These are phyloP conservation scores for Bombus superbus DNA, from an alignment of 1,140 invertebrate species.

Conservation along the genomic window DNA sequence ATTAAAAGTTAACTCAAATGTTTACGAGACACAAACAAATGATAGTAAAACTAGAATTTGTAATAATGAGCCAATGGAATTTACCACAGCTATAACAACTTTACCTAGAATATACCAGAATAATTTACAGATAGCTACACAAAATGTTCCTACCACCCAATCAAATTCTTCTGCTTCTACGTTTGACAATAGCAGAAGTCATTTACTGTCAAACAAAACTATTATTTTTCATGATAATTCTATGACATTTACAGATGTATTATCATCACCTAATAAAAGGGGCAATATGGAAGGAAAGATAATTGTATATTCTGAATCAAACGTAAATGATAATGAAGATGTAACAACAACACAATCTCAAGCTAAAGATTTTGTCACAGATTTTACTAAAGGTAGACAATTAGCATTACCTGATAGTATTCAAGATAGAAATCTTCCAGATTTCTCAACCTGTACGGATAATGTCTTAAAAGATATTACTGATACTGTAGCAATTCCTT, in stretches of 20 bases:
- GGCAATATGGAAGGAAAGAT: neutral
- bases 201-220: conserved; percentile 4
- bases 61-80: conserved; percentile 50
- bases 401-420: neutral
- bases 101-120: neutral
- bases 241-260: conserved; percentile 29
- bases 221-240: conserved; percentile 43
- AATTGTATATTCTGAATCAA: neutral
- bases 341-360: neutral
- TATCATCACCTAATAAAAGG: conserved; percentile 1
- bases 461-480: neutral
- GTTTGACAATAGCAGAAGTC: neutral
- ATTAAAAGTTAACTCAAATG: neutral
- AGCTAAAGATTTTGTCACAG: neutral
- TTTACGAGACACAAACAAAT: conserved; percentile 1
- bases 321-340: neutral
- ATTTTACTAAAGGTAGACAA: neutral
- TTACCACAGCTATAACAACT: conserved; percentile 40
- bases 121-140: neutral
- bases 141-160: neutral
- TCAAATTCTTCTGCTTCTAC: neutral
- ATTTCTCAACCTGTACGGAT: neutral
- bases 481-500: neutral
- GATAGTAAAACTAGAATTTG: neutral
- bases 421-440: neutral